Evolutionary conservation across 2,888 invertebrate species (phyloP), one percentile per base, ranked within the genome.

Genomic region (Eilema griseolum): DNA sequence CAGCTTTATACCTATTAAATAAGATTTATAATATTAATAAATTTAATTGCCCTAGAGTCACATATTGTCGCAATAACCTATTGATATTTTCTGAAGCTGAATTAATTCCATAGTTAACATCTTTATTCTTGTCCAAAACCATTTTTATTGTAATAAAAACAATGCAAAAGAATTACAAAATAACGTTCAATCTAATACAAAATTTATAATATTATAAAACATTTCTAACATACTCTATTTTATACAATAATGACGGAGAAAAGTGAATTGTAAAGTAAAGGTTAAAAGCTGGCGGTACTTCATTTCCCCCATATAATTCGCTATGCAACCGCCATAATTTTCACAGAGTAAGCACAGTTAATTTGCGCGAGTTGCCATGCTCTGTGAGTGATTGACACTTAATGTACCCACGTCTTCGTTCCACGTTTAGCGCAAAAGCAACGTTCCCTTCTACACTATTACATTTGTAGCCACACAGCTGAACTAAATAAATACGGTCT

Each of bases 311-410:
- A 56, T 23, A 23, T 56, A n/a, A 59, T 24, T 24, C 57, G 11
- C 57, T 16, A 26, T 59, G 57, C 57, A 59, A 24, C 20, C 31
- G 62, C 59, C 63, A 31, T 64, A 41, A 72, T 72, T 77, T 68
- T 61, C 72, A 64, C 16, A 11, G 16, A 14, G 37, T 61, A 64
- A 72, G 61, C 28, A 64, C 11, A 66, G 69, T 61, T 74, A 70
- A 73, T 75, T 79, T 61, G 64, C 20, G 63, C 70, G 66, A 61
- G 64, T 61, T 68, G 52, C 67, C 70, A 68, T 66, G 68, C 66
- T 52, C 52, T 68, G 63, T 64, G 65, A 67, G 59, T 67, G 69
- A 77, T 72, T 70, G 77, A 66, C 74, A 61, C 8, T 33, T 67
- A 63, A 67, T 28, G 67, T 71, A n/a, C 8, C 23, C 66, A 33